Conservation (phyloP, 2,888 invertebrate species). For the Plagiodera versicolora region DNA sequence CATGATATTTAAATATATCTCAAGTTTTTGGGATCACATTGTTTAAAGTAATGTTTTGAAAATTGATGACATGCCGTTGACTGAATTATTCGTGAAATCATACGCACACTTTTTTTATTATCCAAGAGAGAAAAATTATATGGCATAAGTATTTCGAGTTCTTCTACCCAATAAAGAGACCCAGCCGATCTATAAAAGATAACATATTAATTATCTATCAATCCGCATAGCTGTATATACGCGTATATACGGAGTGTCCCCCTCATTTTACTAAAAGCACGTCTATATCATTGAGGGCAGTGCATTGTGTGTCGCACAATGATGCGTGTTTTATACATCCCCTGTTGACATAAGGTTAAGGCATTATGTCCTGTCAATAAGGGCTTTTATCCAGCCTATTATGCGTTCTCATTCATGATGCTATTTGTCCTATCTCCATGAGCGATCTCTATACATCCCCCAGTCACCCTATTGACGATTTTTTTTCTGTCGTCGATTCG, state of each 20-base stretch:
- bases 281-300: slow-evolving; percentile 40
- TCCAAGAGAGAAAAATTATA: too few species aligned
- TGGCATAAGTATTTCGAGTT: too few species aligned
- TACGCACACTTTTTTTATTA: too few species aligned
- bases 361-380: slow-evolving; percentile 40
- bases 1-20: too few species aligned
- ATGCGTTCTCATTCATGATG: slow-evolving; percentile 25
- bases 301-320: slow-evolving; percentile 45
- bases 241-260: slow-evolving; percentile 7
- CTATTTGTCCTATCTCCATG: slow-evolving; percentile 12
- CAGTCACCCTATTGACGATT: background rate
- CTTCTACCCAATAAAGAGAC: too few species aligned
- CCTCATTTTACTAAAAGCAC: slow-evolving; percentile 44
- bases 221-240: slow-evolving; percentile 5
- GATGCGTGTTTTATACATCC: slow-evolving; percentile 43
- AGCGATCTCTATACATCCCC: background rate
- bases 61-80: too few species aligned
- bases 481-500: background rate
- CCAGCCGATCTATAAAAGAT: background rate
- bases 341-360: slow-evolving; percentile 50
- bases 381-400: slow-evolving; percentile 29
- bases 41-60: too few species aligned
- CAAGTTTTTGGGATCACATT: too few species aligned
- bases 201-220: slow-evolving; percentile 20
- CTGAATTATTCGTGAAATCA: too few species aligned